Evolutionary conservation across 2,797 vertebrate species (phyloP), one percentile per base, ranked within the genome.

Genomic region (Xiphorhynchus erythropygius): DNA sequence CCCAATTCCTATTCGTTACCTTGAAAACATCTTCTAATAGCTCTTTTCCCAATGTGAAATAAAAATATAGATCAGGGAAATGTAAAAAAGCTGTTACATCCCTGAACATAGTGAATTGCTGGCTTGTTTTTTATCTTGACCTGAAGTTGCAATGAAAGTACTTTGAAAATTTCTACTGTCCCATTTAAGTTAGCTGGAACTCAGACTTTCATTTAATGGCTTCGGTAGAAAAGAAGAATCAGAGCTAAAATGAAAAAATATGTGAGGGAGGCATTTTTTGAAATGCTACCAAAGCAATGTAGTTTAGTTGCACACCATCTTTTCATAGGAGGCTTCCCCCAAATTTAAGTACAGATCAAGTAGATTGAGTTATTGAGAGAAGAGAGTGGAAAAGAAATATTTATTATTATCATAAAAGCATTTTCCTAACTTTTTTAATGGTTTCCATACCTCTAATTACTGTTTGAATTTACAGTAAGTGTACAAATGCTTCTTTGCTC

Each of bases 41-140:
- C 56, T 63, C 32, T 74, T 70, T 82, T 70, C 16, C 47, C 41
- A 42, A 63, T 27, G 27, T 56, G 74, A 86, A 87, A 87, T 67
- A 84, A 94, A 88, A 92, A 79, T 76, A 84, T 24, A 75, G 65
- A 77, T 28, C 56, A 64, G 27, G 27, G 32, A 93, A 91, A 92
- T 74, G 28, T 83, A 60, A 79, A 95, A 83, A 75, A 70, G 7
- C 24, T 75, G 16, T 71, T 91, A 56, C n/a, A 39, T 69, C 39
- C 46, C 62, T 74, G 60, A 41, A 77, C 37, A 73, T 23, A 67
- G 24, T 79, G 60, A 93, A 84, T 59, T 68, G 16, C 27, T 94
- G 23, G 5, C 21, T 89, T 87, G 41, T 69, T 87, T 84, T 90
- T 82, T 47, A 89, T 89, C 65, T 78, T 95, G 73, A 86, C 52